Base-by-base conservation (phyloP, 1,140 invertebrate species). In the Drosophila sturtevanti region DNA sequence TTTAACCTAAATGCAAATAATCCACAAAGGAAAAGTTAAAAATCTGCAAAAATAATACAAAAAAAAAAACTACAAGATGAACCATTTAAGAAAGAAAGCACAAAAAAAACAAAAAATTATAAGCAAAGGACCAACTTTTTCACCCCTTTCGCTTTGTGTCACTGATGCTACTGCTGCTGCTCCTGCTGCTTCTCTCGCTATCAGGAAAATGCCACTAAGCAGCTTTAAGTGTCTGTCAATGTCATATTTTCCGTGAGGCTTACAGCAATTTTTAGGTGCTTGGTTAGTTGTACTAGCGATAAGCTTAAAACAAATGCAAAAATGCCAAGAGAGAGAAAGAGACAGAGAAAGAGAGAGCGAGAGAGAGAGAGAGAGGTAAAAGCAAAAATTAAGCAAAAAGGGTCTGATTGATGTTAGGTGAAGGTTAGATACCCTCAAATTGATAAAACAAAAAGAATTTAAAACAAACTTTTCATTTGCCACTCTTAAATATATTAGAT, bases 201-300 rank as follows among this genome's bases (percentile, higher is more conserved):
- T 52, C 66, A 38, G 59, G 62, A 56, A 76, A 76, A 76, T 48
- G 63, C 75, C 79, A 81, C 84, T 82, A 82, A 87, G 79, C 79
- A 82, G 82, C 82, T 87, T 87, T 87, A 87, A 89, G 72, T 87
- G 84, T 89, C 82, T 89, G 82, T 87, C 84, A 87, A 79, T 87
- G 82, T 82, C 84, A 87, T 73, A 82, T 87, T 87, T 85, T 77
- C 82, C 75, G 64, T 58, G 61, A 70, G 79, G 82, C 79, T 87
- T 87, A 79, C 84, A 89, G 58, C 84, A 87, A 65, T 78, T 79
- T 87, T 79, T 77, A 70, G 76, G 64, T 79, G 38, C 65, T 65
- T 70, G 63, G 51, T 66, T 67, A 34, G 56, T 87, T 68, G 73
- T 68, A 69, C 72, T 76, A 12, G 35, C 62, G 78, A 81, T 78